A percentile compares a stretch with the other conserved stretches of the same genome.
Conservation (phyloP, 1,140 invertebrate genomes). For the Procambarus clarkii region DNA sequence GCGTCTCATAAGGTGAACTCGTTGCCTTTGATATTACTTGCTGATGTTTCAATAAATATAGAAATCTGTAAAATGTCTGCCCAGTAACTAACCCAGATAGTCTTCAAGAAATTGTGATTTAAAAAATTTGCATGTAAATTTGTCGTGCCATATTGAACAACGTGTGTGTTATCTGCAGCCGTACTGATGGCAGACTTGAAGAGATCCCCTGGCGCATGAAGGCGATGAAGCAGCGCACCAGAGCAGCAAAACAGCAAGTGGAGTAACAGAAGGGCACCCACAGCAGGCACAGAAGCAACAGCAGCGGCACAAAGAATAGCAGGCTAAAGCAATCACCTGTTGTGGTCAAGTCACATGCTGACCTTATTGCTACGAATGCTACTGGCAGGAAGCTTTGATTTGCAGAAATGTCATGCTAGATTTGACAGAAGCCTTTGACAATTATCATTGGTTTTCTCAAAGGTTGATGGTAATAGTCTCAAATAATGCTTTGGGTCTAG, state of each 20-base stretch:
- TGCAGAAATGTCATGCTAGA: constrained; percentile 4
- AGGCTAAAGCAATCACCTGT: constrained; percentile 43
- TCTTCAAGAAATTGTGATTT: too few species aligned
- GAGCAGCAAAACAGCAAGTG: constrained; percentile 66
- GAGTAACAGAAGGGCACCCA: constrained; percentile 62
- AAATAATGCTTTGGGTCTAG: background rate
- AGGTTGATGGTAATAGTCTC: constrained; percentile 11
- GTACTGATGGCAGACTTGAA: constrained; percentile 59
- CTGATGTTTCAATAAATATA: too few species aligned
- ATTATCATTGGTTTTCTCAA: background rate
- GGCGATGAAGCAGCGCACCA: constrained; percentile 70
- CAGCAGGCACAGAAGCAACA: constrained; percentile 61
- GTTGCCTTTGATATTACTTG: too few species aligned
- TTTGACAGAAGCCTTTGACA: background rate
- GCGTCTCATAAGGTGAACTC: too few species aligned
- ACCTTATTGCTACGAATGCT: constrained; percentile 42
- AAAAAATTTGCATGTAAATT: too few species aligned
- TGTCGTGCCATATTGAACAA: background rate
- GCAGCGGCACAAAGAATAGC: constrained; percentile 33
- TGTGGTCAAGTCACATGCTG: constrained; percentile 43
- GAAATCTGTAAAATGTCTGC: too few species aligned
- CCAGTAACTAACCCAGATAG: too few species aligned
- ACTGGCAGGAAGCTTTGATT: constrained; percentile 22
- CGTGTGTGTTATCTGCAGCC: constrained; percentile 13
- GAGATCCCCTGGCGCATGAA: constrained; percentile 68